Conservation (phyloP, 2,797 vertebrate genomes). For the Darevskia nairensis region DNA sequence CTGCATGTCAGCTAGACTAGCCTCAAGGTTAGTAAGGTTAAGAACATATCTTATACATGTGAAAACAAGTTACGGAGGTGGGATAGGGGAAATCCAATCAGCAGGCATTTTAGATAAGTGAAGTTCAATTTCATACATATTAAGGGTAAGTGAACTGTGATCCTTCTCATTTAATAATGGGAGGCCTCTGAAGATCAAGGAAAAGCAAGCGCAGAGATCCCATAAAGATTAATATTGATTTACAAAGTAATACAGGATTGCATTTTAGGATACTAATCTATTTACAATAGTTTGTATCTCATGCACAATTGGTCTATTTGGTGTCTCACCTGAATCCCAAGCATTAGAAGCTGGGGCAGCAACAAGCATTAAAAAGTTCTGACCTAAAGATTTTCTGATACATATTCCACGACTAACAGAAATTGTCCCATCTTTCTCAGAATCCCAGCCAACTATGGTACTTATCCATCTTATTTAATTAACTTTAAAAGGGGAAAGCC, state of each 20-base stretch:
- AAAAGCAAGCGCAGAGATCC: neutral
- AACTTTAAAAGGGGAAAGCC: neutral
- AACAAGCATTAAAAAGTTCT: neutral
- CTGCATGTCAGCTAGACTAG: neutral
- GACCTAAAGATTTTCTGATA: neutral
- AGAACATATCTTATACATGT: neutral
- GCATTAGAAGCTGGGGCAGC: neutral
- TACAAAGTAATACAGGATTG: slow-evolving; percentile 24
- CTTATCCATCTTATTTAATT: neutral
- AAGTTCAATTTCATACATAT: neutral
- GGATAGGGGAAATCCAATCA: neutral
- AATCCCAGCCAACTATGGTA: neutral
- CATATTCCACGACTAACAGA: neutral
- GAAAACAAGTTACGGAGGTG: neutral
- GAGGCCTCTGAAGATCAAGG: neutral
- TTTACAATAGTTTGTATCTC: slow-evolving; percentile 18
- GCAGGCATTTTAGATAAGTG: neutral
- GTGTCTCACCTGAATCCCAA: neutral
- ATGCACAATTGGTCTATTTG: neutral
- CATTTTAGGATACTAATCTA: slow-evolving; percentile 8
- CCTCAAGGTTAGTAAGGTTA: neutral
- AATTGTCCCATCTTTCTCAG: neutral
- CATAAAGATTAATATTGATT: slow-evolving; percentile 17
- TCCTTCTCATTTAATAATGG: neutral
- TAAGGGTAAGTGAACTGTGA: neutral